phyloP scores from a whole-genome alignment of 2,797 vertebrate genomes.

The Diplodus puntazzo region DNA sequence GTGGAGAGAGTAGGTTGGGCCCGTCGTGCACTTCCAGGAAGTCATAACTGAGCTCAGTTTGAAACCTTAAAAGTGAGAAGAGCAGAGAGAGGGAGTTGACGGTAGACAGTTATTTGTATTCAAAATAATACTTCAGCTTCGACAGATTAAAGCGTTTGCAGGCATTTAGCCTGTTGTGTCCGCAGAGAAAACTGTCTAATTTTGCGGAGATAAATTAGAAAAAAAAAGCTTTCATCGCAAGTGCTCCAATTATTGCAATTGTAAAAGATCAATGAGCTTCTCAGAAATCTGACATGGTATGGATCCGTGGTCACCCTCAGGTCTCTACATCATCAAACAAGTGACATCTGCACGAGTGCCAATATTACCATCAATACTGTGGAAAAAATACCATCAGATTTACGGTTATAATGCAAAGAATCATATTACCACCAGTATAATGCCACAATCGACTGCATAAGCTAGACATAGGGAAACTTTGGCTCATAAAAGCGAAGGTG shows the following conservation, averaged over 20 bases:
- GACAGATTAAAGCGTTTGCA: conserved; percentile 23
- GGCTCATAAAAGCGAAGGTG: not conserved
- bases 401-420: conserved; percentile 8
- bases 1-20: conserved; percentile 94
- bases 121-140: conserved; percentile 19
- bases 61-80: conserved; percentile 87
- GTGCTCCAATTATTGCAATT: conserved; percentile 44
- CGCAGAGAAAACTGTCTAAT: conserved; percentile 19
- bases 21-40: conserved; percentile 98
- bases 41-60: conserved; percentile 98
- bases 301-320: conserved; percentile 36
- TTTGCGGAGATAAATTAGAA: conserved; percentile 34
- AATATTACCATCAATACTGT: conserved; percentile 36
- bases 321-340: conserved; percentile 37
- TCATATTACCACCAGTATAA: not conserved
- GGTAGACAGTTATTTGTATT: conserved; percentile 26
- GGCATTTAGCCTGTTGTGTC: conserved; percentile 14
- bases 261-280: conserved; percentile 51
- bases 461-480: conserved; percentile 5
- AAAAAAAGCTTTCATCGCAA: conserved; percentile 19
- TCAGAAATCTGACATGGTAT: conserved; percentile 53
- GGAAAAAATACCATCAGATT: not conserved
- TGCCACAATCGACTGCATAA: not conserved
- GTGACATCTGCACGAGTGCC: conserved; percentile 19
- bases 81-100: conserved; percentile 20